These are phyloP conservation scores for Cottoperca gobio DNA, from an alignment of 2,797 vertebrate species.

Conservation along the genomic window DNA sequence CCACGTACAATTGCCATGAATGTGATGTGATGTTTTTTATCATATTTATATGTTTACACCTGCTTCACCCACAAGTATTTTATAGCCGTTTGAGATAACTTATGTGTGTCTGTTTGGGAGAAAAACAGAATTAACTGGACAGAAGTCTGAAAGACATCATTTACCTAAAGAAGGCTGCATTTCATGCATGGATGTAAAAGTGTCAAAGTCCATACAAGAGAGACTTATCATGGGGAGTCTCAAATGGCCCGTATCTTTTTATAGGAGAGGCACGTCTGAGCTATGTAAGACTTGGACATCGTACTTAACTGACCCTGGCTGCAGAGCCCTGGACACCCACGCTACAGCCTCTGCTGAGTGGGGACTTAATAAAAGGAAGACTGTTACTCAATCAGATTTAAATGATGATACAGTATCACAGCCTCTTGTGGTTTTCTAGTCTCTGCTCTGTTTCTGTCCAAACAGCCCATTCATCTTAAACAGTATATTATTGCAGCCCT, in stretches of 20 bases:
- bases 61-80: slow-evolving; percentile 70
- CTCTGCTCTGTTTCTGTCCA: slow-evolving; percentile 29
- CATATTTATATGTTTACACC: slow-evolving; percentile 80
- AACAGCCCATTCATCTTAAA: slow-evolving; percentile 23
- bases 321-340: slow-evolving; percentile 53
- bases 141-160: slow-evolving; percentile 78
- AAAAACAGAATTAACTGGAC: slow-evolving; percentile 65
- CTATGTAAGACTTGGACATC: slow-evolving; percentile 49
- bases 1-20: slow-evolving; percentile 58
- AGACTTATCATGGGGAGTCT: slow-evolving; percentile 72
- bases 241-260: slow-evolving; percentile 71
- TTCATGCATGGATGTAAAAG: slow-evolving; percentile 80
- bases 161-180: slow-evolving; percentile 71
- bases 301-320: slow-evolving; percentile 56
- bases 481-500: slow-evolving; percentile 37
- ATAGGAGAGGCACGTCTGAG: slow-evolving; percentile 55
- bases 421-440: slow-evolving; percentile 43
- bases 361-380: slow-evolving; percentile 60
- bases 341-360: slow-evolving; percentile 42
- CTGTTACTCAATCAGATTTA: slow-evolving; percentile 65
- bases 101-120: slow-evolving; percentile 62
- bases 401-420: slow-evolving; percentile 62
- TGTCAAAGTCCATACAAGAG: slow-evolving; percentile 77
- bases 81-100: slow-evolving; percentile 65
- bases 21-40: slow-evolving; percentile 57